Evolutionary conservation across 2,888 invertebrate genomes (phyloP), one percentile per base, ranked within the genome.

Genomic region (Eristalis tenax): DNA sequence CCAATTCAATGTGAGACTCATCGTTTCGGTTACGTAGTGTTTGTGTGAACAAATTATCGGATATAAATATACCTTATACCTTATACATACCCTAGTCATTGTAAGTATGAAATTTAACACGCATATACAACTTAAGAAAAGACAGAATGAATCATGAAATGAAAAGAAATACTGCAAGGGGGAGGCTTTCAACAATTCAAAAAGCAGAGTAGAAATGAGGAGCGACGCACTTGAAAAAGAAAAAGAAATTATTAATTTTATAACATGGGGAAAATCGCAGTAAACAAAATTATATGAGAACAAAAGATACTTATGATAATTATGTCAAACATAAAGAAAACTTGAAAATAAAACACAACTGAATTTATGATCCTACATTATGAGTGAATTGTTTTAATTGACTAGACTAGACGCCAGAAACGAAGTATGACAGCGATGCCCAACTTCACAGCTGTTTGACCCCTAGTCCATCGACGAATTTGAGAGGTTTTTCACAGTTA

Each of bases 41-140:
- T 77, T 69, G 71, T 63, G 56, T n/a, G 32, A 74, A 79, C 15
- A 70, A 78, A 73, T 76, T 71, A 64, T 76, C 70, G 66, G 57
- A 85, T 80, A 76, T 56, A 81, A 63, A 84, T 71, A 71, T 71
- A 85, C 43, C 4, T 26, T 32, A 32, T 32, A 32, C 8, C 32
- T 32, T 32, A 75, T 57, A 66, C 22, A 81, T 81, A 85, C 81
- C 68, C 40, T 81, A 74, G 74, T 28, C 8, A 64, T 73, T 82
- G 69, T 76, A 66, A 76, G 80, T 74, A 56, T 84, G 10, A 23
- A 38, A 18, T 50, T 8, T 8, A 50, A 18, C 50, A 50, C 18
- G 18, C 38, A 38, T 2, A 38, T 2, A 11, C 11, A 38, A 8
- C 3, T n/a, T 18, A 5, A 50, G 5, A 50, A 5, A 50, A 43